These are phyloP conservation scores for Orthosia gothica DNA, from an alignment of 2,888 invertebrate species.

Conservation along the genomic window DNA sequence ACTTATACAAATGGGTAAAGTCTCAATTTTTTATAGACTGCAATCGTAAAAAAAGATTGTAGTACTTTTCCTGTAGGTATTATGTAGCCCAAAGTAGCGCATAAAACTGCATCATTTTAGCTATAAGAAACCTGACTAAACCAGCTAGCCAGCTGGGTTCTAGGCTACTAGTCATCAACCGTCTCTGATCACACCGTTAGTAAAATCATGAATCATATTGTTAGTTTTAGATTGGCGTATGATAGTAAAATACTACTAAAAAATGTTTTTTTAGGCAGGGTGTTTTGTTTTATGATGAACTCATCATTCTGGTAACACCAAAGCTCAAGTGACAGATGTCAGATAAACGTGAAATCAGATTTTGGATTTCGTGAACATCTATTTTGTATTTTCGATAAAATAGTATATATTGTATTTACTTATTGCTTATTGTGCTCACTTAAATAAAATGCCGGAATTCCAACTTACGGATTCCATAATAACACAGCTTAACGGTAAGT, in stretches of 20 bases:
- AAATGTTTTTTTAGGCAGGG: not conserved
- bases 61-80: too few species aligned
- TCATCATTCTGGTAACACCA: slow-evolving; percentile 16
- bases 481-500: slow-evolving; percentile 84
- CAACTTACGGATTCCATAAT: slow-evolving; percentile 84
- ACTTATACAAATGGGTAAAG: slow-evolving; percentile 86
- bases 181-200: too few species aligned
- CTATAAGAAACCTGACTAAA: too few species aligned
- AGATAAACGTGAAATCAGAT: slow-evolving; percentile 37
- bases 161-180: not conserved
- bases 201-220: too few species aligned
- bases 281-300: not conserved
- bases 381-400: slow-evolving; percentile 43
- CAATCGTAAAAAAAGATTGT: not conserved
- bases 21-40: not conserved
- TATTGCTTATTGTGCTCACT: slow-evolving; percentile 30
- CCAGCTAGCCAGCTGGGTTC: not conserved
- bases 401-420: slow-evolving; percentile 23
- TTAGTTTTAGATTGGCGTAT: not conserved
- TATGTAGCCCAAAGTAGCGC: too few species aligned
- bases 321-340: slow-evolving; percentile 39
- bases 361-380: slow-evolving; percentile 25
- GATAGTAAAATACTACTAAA: not conserved
- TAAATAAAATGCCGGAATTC: slow-evolving; percentile 83
- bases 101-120: too few species aligned